Conservation (phyloP, 2,797 vertebrate species). For the Sebastiscus albofasciatus region DNA sequence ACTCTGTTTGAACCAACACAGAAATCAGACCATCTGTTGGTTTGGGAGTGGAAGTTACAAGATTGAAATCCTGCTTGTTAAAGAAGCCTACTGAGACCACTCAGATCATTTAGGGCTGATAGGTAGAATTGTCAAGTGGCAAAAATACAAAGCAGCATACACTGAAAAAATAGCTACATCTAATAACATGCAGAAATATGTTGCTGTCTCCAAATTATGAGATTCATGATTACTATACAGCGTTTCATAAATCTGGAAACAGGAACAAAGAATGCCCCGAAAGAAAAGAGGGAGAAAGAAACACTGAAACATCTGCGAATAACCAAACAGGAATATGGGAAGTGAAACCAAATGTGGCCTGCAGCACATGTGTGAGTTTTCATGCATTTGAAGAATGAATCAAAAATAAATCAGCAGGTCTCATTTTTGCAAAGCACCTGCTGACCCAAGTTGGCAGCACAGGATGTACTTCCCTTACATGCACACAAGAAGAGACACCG, state of each 20-base stretch:
- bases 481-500: not conserved
- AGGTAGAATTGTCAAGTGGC: not conserved
- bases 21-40: not conserved
- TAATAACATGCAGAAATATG: not conserved
- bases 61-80: not conserved
- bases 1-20: not conserved
- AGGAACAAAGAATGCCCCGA: not conserved
- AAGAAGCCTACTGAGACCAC: not conserved
- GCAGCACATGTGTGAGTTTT: conserved; percentile 30
- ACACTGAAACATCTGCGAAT: conserved; percentile 26
- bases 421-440: not conserved
- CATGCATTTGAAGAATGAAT: conserved; percentile 6
- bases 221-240: not conserved
- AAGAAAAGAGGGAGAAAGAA: not conserved
- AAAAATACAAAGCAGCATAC: not conserved
- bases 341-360: conserved; percentile 47
- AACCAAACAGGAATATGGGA: conserved; percentile 15
- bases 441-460: not conserved
- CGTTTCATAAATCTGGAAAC: conserved; percentile 21
- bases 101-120: not conserved
- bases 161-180: not conserved
- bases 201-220: not conserved
- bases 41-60: not conserved
- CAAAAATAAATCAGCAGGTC: not conserved
- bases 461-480: not conserved